phyloP scores from a whole-genome alignment of 2,113 vertebrate species.

The Hydropotes inermis region DNA sequence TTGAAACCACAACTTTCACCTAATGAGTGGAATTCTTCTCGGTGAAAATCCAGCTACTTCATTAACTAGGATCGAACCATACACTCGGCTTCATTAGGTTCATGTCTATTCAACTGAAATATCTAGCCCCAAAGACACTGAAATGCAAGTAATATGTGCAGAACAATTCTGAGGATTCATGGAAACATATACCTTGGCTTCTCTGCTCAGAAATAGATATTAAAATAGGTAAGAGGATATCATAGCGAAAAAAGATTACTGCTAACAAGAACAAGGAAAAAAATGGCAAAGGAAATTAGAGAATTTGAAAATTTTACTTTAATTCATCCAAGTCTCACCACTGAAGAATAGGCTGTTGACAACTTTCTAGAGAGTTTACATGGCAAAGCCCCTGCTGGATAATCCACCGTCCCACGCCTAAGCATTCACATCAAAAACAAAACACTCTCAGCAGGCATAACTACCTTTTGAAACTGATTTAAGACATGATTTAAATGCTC shows the following conservation, averaged over 20 bases:
- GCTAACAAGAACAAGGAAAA: neutral
- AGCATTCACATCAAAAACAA: neutral
- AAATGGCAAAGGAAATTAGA: neutral
- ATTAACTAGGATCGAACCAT: constrained; percentile 59
- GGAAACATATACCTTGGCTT: neutral
- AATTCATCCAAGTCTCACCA: neutral
- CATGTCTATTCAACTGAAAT: constrained; percentile 15
- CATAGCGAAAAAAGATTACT: neutral
- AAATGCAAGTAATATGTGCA: neutral
- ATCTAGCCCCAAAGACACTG: neutral
- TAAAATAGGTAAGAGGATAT: neutral
- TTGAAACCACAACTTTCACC: constrained; percentile 13
- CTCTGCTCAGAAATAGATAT: neutral
- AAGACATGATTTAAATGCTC: constrained; percentile 30
- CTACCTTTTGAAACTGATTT: constrained; percentile 43
- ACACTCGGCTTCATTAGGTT: constrained; percentile 57
- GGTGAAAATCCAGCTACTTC: constrained; percentile 48
- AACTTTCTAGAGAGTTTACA: neutral
- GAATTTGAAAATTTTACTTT: neutral
- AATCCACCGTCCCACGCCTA: neutral
- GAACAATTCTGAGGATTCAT: neutral
- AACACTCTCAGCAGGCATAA: neutral
- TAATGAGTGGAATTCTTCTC: constrained; percentile 58
- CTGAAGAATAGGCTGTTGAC: neutral
- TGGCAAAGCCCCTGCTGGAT: neutral